Conservation (phyloP, 2,113 vertebrate species). For the Dendrocopos noguchii region DNA sequence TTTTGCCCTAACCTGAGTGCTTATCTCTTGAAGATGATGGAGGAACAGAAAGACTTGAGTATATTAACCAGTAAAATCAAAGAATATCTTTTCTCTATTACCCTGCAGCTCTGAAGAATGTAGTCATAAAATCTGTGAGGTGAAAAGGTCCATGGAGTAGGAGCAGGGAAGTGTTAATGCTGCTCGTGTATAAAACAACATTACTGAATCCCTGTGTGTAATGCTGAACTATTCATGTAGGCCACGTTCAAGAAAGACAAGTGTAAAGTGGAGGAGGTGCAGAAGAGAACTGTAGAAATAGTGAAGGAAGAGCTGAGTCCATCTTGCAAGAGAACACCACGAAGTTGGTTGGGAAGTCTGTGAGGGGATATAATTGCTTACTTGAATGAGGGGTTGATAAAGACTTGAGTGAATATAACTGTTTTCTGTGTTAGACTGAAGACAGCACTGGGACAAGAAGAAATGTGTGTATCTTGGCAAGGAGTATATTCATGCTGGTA, state of each 20-base stretch:
- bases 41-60: neutral
- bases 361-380: neutral
- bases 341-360: neutral
- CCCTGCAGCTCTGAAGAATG: neutral
- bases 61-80: neutral
- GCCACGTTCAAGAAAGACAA: neutral
- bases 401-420: neutral
- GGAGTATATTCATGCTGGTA: neutral
- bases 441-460: neutral
- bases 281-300: neutral
- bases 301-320: neutral
- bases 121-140: neutral
- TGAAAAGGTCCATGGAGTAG: neutral
- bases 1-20: neutral
- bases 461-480: neutral
- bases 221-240: neutral
- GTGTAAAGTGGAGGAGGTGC: neutral
- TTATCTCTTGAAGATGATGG: neutral
- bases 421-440: neutral
- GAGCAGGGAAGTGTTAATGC: neutral
- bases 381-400: neutral
- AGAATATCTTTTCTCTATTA: neutral
- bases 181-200: neutral
- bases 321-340: rapidly evolving
- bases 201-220: neutral